Base-by-base conservation (phyloP, 1,140 invertebrate species). In the Notospermus geniculatus region DNA sequence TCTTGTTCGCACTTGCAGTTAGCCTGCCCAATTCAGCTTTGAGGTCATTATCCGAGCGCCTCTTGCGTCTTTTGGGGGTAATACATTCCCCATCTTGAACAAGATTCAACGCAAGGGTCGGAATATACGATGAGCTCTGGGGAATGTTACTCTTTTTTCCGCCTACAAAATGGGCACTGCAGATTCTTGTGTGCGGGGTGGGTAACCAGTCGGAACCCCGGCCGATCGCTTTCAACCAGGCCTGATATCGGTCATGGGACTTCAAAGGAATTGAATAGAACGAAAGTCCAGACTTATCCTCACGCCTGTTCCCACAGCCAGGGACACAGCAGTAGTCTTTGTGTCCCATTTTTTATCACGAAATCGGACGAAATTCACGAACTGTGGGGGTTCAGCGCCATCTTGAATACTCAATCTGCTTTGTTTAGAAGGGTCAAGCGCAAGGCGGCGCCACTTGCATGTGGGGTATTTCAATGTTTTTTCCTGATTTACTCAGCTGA, bases 191-290 rank as follows among this genome's bases (percentile, higher is more conserved):
- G 46, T 50, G 46, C 9, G 46, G 19, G 25, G 46, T 50, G 46
- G 46, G 46, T 50, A 50, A 19, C 46, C 46, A 50, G 25, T 50
- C 46, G 4, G 25, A 50, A 7, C 46, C 46, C 25, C 25, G n/a
- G 25, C 46, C 46, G 25, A 50, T 50, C 9, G 46, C 46, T 5
- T 27, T n/a, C 46, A 50, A 27, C 46, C 46, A 50, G 46, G 46
- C n/a, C 25, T 50, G n/a, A 50, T 50, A 27, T 7, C 46, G n/a
- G 4, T 50, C 46, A 50, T 50, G 46, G n/a, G 46, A 27, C 25
- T 50, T 50, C n/a, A 50, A n/a, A n/a, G 46, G 46, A 23, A 50
- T 50, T 50, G 46, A 50, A 27, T 50, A 50, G 46, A 50, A 50
- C 25, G 46, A 50, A 50, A 50, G 25, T 27, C 46, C 46, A 23